A percentile compares a stretch with the other conserved stretches of the same genome.
Evolutionary conservation across 2,113 vertebrate genomes (phyloP).

Genomic region (Melanerpes formicivorus): DNA sequence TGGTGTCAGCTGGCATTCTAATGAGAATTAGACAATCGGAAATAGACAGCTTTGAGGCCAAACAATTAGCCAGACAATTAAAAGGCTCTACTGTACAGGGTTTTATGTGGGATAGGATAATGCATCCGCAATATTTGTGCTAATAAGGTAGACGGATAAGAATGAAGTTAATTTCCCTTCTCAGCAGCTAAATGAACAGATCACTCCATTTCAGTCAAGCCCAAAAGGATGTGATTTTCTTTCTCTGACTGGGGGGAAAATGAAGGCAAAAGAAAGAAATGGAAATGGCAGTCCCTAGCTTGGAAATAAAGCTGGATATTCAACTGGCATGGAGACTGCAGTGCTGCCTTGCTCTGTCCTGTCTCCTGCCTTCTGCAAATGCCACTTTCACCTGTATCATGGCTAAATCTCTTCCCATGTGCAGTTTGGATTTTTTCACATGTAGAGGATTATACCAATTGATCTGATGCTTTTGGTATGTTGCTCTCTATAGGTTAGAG

Average conservation of each 20-base stretch:
- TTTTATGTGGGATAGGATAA: conserved; percentile 61
- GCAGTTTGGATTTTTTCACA: background rate
- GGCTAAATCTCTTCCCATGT: background rate
- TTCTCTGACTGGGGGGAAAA: background rate
- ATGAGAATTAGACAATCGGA: conserved; percentile 75
- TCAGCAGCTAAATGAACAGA: conserved; percentile 61
- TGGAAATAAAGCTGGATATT: background rate
- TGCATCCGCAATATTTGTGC: conserved; percentile 67
- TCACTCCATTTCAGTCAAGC: conserved; percentile 24
- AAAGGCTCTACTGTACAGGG: conserved; percentile 66
- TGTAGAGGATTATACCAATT: background rate
- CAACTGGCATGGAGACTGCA: background rate
- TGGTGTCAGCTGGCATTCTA: conserved; percentile 65
- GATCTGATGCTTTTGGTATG: background rate
- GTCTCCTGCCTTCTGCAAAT: background rate
- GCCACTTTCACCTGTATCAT: background rate
- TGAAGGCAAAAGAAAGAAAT: background rate
- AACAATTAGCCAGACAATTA: conserved; percentile 75
- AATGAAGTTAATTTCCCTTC: conserved; percentile 70
- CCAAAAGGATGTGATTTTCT: background rate
- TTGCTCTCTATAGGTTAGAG: background rate
- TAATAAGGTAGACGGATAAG: conserved; percentile 68
- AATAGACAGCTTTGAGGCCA: conserved; percentile 69
- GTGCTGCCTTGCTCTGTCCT: background rate
- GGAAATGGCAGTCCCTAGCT: background rate